A percentile compares a stretch with the other conserved stretches of the same genome.
Evolutionary conservation across 2,797 vertebrate genomes (phyloP).

Genomic region (Choloepus didactylus): DNA sequence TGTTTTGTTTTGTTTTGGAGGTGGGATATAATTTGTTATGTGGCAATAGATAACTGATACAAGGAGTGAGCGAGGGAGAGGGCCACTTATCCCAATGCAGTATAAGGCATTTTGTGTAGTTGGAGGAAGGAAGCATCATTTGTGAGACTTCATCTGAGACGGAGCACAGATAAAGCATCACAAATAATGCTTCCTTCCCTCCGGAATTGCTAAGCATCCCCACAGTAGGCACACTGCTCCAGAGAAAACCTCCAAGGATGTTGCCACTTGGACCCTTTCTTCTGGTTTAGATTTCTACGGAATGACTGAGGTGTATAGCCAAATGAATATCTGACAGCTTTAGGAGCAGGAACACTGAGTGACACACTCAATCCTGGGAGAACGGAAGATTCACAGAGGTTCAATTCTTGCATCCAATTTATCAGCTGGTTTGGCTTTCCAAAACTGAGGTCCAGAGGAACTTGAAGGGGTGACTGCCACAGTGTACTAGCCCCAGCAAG

Average conservation of each 20-base stretch:
- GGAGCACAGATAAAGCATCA: not conserved
- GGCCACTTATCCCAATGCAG: not conserved
- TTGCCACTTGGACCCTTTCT: not conserved
- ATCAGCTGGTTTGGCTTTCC: not conserved
- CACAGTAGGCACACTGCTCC: not conserved
- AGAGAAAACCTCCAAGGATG: not conserved
- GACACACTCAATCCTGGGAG: not conserved
- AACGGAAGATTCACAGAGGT: not conserved
- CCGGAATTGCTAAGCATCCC: not conserved
- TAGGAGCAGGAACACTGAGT: not conserved
- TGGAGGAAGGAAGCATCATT: not conserved
- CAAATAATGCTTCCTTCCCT: not conserved
- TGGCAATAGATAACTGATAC: not conserved
- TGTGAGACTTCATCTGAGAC: not conserved
- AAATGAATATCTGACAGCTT: not conserved
- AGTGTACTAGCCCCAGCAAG: not conserved
- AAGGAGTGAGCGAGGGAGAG: not conserved
- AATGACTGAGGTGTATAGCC: not conserved
- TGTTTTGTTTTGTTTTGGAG: not conserved
- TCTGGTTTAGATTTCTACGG: slow-evolving; percentile 7
- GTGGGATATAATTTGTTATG: not conserved
- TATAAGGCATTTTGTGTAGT: not conserved
- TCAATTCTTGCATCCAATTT: not conserved
- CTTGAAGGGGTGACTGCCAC: not conserved
- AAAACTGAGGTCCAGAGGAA: not conserved